Base-by-base conservation (phyloP, 2,888 invertebrate genomes). In the Itoplectis maculator region DNA sequence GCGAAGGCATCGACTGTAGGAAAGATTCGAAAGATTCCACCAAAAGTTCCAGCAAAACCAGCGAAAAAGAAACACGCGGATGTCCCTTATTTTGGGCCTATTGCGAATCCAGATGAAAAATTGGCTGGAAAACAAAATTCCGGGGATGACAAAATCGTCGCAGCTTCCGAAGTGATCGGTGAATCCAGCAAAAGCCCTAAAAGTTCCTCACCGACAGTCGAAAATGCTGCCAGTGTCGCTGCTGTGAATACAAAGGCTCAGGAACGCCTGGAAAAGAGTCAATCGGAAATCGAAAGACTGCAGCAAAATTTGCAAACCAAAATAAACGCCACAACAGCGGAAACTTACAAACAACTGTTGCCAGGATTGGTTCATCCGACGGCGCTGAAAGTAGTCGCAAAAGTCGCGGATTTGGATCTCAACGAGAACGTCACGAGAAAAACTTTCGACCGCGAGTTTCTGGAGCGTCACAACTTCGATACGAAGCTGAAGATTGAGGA, bases 251-350 rank as follows among this genome's bases (percentile, higher is more conserved):
- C 61, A 9, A 73, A 75, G 11, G 89, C 89, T 9, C 88, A 88
- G 20, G 87, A 88, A 72, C 86, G 85, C 2, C 40, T 90, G 29
- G 87, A 87, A 63, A 88, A 82, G 59, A 91, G 89, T 61, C 89
- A 88, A 23, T 82, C 83, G 15, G 88, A 89, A 29, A 92, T 92
- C 69, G 88, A 89, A 56, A 86, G 84, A 4, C 86, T 92, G 0
- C 92, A 92, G 37, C 85, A 87, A 40, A 89, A 89, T 72, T 79
- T 92, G 37, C 83, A 82, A 5, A 90, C 91, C 1, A 89, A 86
- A 42, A 90, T 92, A 56, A 88, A 90, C 45, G 86, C 88, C 0
- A 81, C 82, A n/a, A 92, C 92, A 2, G 89, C 88, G 0, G 85
- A 86, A 37, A 87, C 83, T 23, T 91, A 90, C 80, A 90, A 89